Conservation (phyloP, 2,797 vertebrate species). For the Falco biarmicus region DNA sequence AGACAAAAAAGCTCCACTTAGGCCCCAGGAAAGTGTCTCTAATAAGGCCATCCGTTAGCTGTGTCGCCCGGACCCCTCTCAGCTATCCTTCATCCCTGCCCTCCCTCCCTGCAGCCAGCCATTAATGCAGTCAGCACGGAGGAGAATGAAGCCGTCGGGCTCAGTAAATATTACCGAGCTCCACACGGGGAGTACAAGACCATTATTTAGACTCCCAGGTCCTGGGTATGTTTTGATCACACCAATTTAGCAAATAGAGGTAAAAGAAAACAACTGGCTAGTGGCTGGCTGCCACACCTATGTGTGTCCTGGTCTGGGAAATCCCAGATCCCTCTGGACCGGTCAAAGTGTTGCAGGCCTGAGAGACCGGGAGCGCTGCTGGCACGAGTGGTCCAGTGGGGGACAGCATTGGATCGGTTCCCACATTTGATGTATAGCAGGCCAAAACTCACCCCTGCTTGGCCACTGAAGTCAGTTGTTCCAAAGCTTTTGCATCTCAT, state of each 20-base stretch:
- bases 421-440: background rate
- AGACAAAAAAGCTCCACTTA: slow-evolving; percentile 80
- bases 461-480: background rate
- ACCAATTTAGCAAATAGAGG: slow-evolving; percentile 69
- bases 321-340: background rate
- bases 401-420: background rate
- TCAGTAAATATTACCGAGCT: slow-evolving; percentile 80
- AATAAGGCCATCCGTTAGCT: slow-evolving; percentile 84
- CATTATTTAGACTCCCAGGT: slow-evolving; percentile 78
- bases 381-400: background rate
- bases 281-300: background rate
- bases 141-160: slow-evolving; percentile 79
- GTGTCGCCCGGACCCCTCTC: slow-evolving; percentile 65
- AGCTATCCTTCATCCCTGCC: slow-evolving; percentile 77
- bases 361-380: background rate
- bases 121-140: slow-evolving; percentile 76
- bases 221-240: slow-evolving; percentile 72
- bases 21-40: slow-evolving; percentile 80
- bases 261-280: slow-evolving; percentile 51
- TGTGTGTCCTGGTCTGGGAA: background rate
- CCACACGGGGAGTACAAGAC: slow-evolving; percentile 54
- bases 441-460: background rate
- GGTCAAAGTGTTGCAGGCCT: background rate
- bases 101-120: slow-evolving; percentile 76
- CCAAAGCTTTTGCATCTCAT: background rate